A percentile compares a stretch with the other conserved stretches of the same genome.
phyloP scores from a whole-genome alignment of 2,888 invertebrate species.

The Leptopilina syphax region DNA sequence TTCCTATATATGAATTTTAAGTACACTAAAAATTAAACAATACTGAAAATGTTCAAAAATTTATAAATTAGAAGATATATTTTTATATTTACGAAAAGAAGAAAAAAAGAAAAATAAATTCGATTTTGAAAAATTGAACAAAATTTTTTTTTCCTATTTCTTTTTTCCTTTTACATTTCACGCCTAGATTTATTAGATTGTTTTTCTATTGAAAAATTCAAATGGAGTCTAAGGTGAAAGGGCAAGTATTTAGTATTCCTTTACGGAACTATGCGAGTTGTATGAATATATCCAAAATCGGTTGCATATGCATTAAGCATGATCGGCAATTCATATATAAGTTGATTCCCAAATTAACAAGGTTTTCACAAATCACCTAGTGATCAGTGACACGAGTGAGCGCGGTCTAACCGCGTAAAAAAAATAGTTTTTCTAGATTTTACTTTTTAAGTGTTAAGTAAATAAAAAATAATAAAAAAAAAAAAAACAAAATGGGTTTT shows the following conservation, averaged over 20 bases:
- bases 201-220: slow-evolving; percentile 10
- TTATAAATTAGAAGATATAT: too few species aligned
- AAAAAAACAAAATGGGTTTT: slow-evolving; percentile 48
- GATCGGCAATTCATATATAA: slow-evolving; percentile 40
- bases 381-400: slow-evolving; percentile 30
- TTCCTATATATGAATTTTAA: neutral
- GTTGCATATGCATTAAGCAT: slow-evolving; percentile 40
- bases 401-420: slow-evolving; percentile 27
- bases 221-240: neutral
- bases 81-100: too few species aligned
- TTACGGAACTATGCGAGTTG: neutral
- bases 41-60: neutral
- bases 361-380: slow-evolving; percentile 27
- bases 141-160: neutral
- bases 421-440: slow-evolving; percentile 7
- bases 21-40: neutral
- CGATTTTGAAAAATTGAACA: neutral
- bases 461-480: neutral
- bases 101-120: neutral
- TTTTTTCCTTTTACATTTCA: neutral
- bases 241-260: slow-evolving; percentile 29
- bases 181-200: neutral
- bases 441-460: neutral
- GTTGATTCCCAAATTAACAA: slow-evolving; percentile 18
- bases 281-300: slow-evolving; percentile 28